Conservation (phyloP, 53 echinoderm and acorn worm genomes). For the Arbacia lixula region DNA sequence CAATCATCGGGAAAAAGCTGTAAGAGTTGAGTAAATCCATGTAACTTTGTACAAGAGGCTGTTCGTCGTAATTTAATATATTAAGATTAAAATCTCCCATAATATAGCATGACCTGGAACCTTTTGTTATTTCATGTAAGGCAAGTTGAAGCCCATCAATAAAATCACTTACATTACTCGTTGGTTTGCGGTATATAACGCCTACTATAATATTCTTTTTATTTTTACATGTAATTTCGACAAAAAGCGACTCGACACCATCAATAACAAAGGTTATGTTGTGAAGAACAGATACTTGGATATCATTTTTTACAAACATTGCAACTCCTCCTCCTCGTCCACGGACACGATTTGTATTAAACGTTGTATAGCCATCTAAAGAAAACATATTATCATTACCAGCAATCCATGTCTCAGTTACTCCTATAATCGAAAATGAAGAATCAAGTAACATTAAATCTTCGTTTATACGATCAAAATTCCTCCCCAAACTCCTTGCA, state of each 20-base stretch:
- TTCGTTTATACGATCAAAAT: neutral
- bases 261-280: neutral
- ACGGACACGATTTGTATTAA: neutral
- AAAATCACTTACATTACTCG: slow-evolving; percentile 8
- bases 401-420: slow-evolving; percentile 3
- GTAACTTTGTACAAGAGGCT: neutral
- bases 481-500: slow-evolving; percentile 1
- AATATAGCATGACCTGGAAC: neutral
- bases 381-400: neutral
- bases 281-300: neutral
- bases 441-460: neutral
- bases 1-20: no score
- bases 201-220: neutral
- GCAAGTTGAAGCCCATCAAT: no score
- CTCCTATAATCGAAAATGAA: slow-evolving; percentile 4
- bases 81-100: slow-evolving; percentile 9
- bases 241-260: neutral
- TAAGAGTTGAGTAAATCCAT: no score
- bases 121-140: neutral
- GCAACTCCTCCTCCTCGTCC: slow-evolving; percentile 1
- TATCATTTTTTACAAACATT: neutral
- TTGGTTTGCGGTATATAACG: neutral
- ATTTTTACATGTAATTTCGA: neutral
- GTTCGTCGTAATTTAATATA: neutral
- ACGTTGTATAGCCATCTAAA: neutral